A percentile compares a stretch with the other conserved stretches of the same genome.
These are phyloP conservation scores for Coelopa frigida DNA, from an alignment of 1,140 invertebrate genomes.

Conservation along the genomic window DNA sequence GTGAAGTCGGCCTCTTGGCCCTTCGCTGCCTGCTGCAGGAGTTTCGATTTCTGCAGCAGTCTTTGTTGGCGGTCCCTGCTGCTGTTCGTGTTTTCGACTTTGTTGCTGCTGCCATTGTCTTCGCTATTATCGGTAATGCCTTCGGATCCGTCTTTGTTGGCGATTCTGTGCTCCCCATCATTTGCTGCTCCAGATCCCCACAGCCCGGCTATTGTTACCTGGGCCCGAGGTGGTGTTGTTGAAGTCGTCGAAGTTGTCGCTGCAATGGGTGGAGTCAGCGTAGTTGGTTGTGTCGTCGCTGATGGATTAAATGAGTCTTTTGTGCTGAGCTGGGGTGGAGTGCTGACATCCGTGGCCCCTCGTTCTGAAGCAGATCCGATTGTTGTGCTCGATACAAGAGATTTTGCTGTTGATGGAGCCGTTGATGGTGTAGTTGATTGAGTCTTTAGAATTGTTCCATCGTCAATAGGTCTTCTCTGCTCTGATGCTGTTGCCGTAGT, in stretches of 20 bases:
- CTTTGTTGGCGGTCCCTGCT: slow-evolving; percentile 7
- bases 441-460: slow-evolving; percentile 2
- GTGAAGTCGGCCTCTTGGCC: too few species aligned
- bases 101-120: slow-evolving; percentile 6
- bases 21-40: too few species aligned
- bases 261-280: neutral
- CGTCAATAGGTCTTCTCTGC: neutral
- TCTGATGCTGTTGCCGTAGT: neutral
- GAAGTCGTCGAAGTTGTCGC: neutral
- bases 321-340: neutral
- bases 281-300: too few species aligned
- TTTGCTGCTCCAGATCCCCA: neutral
- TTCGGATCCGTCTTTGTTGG: slow-evolving; percentile 1
- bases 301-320: neutral
- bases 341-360: neutral
- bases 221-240: neutral
- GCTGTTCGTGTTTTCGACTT: too few species aligned
- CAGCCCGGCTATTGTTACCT: neutral
- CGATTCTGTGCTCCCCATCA: slow-evolving; percentile 1
- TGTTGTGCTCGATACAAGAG: neutral
- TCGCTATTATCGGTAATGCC: slow-evolving; percentile 1
- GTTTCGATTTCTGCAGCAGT: neutral
- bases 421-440: neutral
- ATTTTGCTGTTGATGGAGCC: neutral
- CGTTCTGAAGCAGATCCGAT: neutral